phyloP scores from a whole-genome alignment of 2,113 vertebrate species.

The Porphyrio hochstetteri region DNA sequence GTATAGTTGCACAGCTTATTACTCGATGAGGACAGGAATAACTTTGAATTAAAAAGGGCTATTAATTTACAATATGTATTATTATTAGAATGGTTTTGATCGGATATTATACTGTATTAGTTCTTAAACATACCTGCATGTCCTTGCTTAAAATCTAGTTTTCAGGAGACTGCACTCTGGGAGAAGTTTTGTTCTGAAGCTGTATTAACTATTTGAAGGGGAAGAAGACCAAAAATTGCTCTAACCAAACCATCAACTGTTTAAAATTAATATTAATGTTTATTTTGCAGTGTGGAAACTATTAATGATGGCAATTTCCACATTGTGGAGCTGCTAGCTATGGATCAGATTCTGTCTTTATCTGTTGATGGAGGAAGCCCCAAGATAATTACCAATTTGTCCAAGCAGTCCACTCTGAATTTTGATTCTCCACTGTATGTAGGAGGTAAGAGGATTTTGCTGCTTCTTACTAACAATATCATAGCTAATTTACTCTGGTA shows the following conservation, averaged over 20 bases:
- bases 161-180: background rate
- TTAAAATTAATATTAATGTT: constrained; percentile 17
- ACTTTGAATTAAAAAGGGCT: background rate
- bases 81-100: background rate
- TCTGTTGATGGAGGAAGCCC: constrained; percentile 92
- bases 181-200: background rate
- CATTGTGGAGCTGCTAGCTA: constrained; percentile 89
- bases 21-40: background rate
- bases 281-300: constrained; percentile 88
- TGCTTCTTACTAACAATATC: background rate
- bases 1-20: background rate
- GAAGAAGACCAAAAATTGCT: background rate
- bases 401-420: constrained; percentile 89
- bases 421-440: constrained; percentile 92
- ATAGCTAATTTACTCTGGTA: background rate
- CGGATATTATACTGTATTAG: background rate
- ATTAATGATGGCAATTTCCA: constrained; percentile 98
- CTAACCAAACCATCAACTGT: background rate
- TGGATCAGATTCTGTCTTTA: constrained; percentile 91
- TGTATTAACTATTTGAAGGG: background rate
- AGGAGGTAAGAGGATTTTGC: constrained; percentile 84
- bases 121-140: background rate
- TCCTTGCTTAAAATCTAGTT: background rate
- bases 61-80: background rate
- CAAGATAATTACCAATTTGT: constrained; percentile 93